A percentile compares a stretch with the other conserved stretches of the same genome.
phyloP scores from a whole-genome alignment of 2,113 vertebrate species.

The Jacana jacana region DNA sequence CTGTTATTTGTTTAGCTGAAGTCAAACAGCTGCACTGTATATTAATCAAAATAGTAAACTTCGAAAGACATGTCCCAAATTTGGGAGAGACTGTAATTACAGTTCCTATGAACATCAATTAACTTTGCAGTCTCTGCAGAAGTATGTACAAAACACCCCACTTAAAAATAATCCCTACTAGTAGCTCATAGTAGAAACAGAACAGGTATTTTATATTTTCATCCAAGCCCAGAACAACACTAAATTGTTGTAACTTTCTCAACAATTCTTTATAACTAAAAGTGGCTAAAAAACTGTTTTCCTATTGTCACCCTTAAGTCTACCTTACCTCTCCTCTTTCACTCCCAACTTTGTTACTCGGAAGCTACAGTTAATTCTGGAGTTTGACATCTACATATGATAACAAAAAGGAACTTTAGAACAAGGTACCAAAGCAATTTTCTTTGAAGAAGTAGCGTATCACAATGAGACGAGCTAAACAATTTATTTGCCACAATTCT shows the following conservation, averaged over 20 bases:
- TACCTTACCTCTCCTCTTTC: background rate
- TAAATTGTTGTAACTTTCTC: background rate
- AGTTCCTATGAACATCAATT: background rate
- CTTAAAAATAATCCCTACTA: background rate
- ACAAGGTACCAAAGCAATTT: background rate
- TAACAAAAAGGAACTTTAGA: background rate
- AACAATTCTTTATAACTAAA: background rate
- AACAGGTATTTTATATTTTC: background rate
- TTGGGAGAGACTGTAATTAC: background rate
- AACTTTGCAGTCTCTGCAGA: background rate
- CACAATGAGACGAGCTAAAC: background rate
- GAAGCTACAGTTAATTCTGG: background rate
- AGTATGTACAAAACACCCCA: background rate
- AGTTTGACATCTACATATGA: background rate
- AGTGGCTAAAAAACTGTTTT: background rate
- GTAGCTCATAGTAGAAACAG: background rate
- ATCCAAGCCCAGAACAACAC: background rate
- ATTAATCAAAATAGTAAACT: background rate
- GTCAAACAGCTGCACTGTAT: background rate
- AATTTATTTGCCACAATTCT: background rate
- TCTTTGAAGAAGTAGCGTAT: background rate
- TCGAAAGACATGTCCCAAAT: background rate
- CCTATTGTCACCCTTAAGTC: background rate
- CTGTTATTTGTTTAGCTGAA: slow-evolving; percentile 9
- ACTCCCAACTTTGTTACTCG: background rate